Conservation (phyloP, 2,888 invertebrate species). For the Epinotia demarniana region DNA sequence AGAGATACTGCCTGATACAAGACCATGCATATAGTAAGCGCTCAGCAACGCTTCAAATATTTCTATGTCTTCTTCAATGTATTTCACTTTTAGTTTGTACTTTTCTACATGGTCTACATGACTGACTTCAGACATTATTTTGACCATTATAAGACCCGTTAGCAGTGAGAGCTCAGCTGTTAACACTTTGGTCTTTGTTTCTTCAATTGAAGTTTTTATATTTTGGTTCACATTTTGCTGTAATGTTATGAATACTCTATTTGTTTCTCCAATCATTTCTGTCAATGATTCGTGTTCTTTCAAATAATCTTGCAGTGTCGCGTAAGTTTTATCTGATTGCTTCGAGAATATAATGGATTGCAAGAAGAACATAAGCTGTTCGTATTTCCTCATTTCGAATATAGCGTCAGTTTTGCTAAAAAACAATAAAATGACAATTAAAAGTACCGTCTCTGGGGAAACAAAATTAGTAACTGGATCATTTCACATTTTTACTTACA, state of each 20-base stretch:
- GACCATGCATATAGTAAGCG: constrained; percentile 83
- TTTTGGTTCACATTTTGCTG: constrained; percentile 45
- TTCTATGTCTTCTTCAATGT: constrained; percentile 88
- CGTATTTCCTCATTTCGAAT: constrained; percentile 70
- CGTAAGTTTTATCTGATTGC: constrained; percentile 27
- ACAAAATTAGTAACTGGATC: constrained; percentile 29
- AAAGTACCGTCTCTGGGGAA: not conserved
- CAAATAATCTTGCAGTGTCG: constrained; percentile 50
- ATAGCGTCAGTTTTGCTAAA: constrained; percentile 66
- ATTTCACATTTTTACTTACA: constrained; percentile 64
- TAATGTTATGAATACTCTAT: constrained; percentile 56
- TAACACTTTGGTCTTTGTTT: constrained; percentile 58
- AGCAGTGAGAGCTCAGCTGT: constrained; percentile 67
- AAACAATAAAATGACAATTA: constrained; percentile 39
- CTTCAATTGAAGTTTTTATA: constrained; percentile 44
- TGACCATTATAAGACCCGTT: constrained; percentile 83
- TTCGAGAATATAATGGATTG: constrained; percentile 53
- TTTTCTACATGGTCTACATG: constrained; percentile 94
- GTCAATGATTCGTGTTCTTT: constrained; percentile 56
- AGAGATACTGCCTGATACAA: constrained; percentile 66
- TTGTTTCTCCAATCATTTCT: constrained; percentile 56
- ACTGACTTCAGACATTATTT: constrained; percentile 86
- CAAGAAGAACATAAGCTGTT: constrained; percentile 62
- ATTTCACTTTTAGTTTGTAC: constrained; percentile 88
- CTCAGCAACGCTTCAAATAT: constrained; percentile 84